Percentiles rank a stretch among this genome's conserved stretches.
Evolutionary conservation across 2,797 vertebrate genomes (phyloP).

Genomic region (Scyliorhinus canicula): DNA sequence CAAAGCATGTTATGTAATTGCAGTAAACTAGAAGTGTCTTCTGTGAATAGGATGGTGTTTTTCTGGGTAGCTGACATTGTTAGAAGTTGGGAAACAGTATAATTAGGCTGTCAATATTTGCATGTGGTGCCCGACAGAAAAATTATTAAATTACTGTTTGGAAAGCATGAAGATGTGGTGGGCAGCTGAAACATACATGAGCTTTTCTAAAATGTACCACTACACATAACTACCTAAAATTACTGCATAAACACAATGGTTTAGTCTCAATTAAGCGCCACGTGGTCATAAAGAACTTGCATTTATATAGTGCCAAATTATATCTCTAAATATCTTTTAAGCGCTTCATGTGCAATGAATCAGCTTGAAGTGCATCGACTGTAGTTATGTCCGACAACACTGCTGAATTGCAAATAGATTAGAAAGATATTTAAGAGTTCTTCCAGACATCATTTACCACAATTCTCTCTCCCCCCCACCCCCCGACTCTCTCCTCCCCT

Average conservation of each 20-base stretch:
- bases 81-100: not conserved
- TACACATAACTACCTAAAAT: not conserved
- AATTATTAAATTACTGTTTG: not conserved
- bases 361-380: not conserved
- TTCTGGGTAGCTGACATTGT: not conserved
- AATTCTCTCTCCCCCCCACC: not conserved
- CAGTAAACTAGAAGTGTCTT: not conserved
- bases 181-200: not conserved
- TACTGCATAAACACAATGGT: not conserved
- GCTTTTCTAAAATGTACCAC: not conserved
- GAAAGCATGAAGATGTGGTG: not conserved
- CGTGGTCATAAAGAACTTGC: not conserved
- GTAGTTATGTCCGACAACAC: not conserved
- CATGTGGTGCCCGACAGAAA: not conserved
- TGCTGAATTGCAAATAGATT: slow-evolving; percentile 1
- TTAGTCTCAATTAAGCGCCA: not conserved
- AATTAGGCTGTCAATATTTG: not conserved
- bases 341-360: not conserved
- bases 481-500: too few species aligned
- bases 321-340: not conserved
- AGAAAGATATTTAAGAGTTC: slow-evolving; percentile 6
- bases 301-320: not conserved
- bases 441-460: not conserved
- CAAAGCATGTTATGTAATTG: not conserved
- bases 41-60: not conserved